Evolutionary conservation across 2,888 invertebrate genomes (phyloP).

Genomic region (Eurytoma californica): DNA sequence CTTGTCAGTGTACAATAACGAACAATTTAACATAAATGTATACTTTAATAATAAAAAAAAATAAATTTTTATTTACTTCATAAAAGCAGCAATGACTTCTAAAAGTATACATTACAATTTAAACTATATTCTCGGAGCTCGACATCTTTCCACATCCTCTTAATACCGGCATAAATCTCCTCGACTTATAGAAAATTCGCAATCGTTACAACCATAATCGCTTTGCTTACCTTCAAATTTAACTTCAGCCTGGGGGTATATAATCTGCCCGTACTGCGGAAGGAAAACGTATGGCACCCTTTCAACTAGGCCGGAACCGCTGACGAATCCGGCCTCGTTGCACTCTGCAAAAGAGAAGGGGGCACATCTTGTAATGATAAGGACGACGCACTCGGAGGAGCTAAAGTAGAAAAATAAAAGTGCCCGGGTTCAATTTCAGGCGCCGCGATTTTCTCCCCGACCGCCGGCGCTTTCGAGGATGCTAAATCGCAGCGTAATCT

Average conservation of each 20-base stretch:
- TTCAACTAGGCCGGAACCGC: slow-evolving; percentile 83
- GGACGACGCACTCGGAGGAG: neutral
- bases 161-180: neutral
- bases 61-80: too few relatives aligned
- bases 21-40: too few relatives aligned
- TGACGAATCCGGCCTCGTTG: slow-evolving; percentile 86
- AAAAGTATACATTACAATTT: too few relatives aligned
- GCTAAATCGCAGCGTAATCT: slow-evolving; percentile 40
- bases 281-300: slow-evolving; percentile 91
- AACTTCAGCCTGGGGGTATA: slow-evolving; percentile 91
- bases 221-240: slow-evolving; percentile 82
- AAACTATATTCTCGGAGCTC: too few relatives aligned
- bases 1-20: neutral
- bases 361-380: slow-evolving; percentile 2
- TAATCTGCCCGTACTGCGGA: slow-evolving; percentile 87
- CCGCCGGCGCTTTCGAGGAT: slow-evolving; percentile 3
- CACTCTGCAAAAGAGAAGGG: slow-evolving; percentile 80
- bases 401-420: neutral
- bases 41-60: too few relatives aligned
- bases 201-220: neutral
- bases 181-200: neutral
- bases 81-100: too few relatives aligned
- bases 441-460: slow-evolving; percentile 26
- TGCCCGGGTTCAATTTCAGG: neutral
- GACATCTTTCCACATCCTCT: too few relatives aligned